Evolutionary conservation across 2,113 vertebrate genomes (phyloP).

Genomic region (Siniperca chuatsi): DNA sequence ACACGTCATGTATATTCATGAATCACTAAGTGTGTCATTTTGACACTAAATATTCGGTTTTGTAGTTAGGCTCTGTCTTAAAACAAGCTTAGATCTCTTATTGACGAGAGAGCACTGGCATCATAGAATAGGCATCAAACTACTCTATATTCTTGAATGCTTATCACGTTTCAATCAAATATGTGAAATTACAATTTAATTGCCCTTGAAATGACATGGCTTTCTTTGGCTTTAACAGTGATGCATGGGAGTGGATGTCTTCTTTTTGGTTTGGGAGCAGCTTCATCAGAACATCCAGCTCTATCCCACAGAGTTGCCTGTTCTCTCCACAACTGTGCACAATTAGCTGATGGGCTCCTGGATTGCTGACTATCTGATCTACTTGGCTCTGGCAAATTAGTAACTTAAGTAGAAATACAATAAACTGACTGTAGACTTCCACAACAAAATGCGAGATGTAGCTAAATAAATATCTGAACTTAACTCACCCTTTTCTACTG

Average conservation of each 20-base stretch:
- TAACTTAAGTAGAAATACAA: conserved; percentile 42
- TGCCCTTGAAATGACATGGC: background rate
- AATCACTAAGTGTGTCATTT: background rate
- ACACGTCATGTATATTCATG: conserved; percentile 40
- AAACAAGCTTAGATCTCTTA: conserved; percentile 30
- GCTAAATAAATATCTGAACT: conserved; percentile 55
- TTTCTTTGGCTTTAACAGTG: too few species aligned
- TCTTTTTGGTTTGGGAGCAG: too few species aligned
- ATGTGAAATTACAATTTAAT: conserved; percentile 1
- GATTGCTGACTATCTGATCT: too few species aligned
- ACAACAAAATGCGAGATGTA: conserved; percentile 24
- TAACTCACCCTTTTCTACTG: conserved; percentile 40
- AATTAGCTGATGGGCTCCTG: too few species aligned
- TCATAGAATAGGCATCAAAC: background rate
- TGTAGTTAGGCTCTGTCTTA: conserved; percentile 5
- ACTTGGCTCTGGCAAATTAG: conserved; percentile 4
- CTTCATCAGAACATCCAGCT: too few species aligned
- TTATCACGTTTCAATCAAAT: conserved; percentile 19
- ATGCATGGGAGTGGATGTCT: too few species aligned
- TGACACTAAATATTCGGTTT: conserved; percentile 43
- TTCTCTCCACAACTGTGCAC: too few species aligned
- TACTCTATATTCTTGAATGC: background rate
- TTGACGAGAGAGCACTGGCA: background rate
- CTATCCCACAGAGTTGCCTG: too few species aligned
- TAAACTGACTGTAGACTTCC: conserved; percentile 19